Base-by-base conservation (phyloP, 2,888 invertebrate genomes). In the Clitarchus hookeri region DNA sequence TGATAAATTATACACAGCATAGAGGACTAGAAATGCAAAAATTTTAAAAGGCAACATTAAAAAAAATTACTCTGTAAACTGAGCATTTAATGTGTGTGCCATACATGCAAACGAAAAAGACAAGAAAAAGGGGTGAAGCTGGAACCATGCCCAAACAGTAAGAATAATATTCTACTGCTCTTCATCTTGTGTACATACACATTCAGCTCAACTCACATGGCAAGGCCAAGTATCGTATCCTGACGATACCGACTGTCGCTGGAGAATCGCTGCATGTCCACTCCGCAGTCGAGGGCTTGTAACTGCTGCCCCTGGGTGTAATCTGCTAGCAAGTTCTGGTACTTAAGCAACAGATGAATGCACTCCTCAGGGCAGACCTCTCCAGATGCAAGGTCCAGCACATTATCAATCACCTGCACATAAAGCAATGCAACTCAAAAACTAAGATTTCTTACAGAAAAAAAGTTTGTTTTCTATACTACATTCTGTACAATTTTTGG, bases 181-280 rank as follows among this genome's bases (percentile, higher is more conserved):
- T 36, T 1, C 36, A 36, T 1, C 36, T 36, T 36, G 36, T 36
- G 36, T 36, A 36, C 36, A 36, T 36, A 36, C 1, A 36, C 36
- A 36, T 36, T 36, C 36, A 36, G 36, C 36, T 36, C 36, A 36
- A 36, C 91, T 91, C 90, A 93, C 93, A 93, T 92, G n/a, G 92
- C 92, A 82, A 93, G 90, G 11, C 93, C 93, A 12, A 93, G 90
- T 85, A 93, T 93, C 2, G 93, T 93, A 88, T 93, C 93, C 86
- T 90, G 90, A 89, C 92, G 92, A 89, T 93, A 93, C 65, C 91
- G 90, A 26, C 89, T 87, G 88, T 93, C 93, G 13, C 90, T 89
- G 11, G 92, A 90, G 89, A 93, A 93, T 80, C 93, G 89, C 13
- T 90, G 90, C 19, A 91, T 90, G 89, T 93, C 92, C 19, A 93